Conservation (phyloP, 2,113 vertebrate species). For the Melanerpes formicivorus region DNA sequence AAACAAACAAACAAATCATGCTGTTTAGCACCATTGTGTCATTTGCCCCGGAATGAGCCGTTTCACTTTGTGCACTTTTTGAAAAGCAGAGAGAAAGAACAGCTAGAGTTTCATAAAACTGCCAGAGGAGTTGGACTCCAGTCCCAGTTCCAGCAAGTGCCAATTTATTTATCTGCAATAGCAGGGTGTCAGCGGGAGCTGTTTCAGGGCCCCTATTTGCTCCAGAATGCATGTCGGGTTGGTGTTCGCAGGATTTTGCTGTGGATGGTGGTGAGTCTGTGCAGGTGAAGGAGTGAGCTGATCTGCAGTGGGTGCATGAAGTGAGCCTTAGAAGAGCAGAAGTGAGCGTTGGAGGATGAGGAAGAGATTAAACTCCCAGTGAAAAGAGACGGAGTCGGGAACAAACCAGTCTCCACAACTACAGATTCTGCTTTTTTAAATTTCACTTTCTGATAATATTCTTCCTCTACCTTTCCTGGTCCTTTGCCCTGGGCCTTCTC, state of each 20-base stretch:
- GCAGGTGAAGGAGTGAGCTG: not conserved
- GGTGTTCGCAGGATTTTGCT: not conserved
- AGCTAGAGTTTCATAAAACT: conserved; percentile 47
- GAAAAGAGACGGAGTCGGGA: not conserved
- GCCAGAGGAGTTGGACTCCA: conserved; percentile 49
- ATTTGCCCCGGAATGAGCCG: conserved; percentile 21
- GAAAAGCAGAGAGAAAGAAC: conserved; percentile 28
- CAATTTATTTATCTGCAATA: not conserved
- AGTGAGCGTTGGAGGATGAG: not conserved
- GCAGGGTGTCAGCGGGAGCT: not conserved
- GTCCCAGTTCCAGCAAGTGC: not conserved
- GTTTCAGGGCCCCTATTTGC: not conserved
- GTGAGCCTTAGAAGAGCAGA: not conserved
- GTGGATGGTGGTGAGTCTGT: not conserved
- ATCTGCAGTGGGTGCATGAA: not conserved
- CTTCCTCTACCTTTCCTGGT: not conserved
- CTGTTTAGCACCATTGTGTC: conserved; percentile 59
- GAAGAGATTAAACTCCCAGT: not conserved
- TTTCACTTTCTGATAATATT: not conserved
- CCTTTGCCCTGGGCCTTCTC: not conserved
- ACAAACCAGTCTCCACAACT: not conserved
- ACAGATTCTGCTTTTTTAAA: not conserved
- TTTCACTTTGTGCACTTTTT: conserved; percentile 33
- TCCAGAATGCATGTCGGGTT: not conserved
- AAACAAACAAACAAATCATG: conserved; percentile 57